Percentiles rank a stretch among this genome's conserved stretches.
These are phyloP conservation scores for Syrphus vitripennis DNA, from an alignment of 2,888 invertebrate genomes.

Conservation along the genomic window DNA sequence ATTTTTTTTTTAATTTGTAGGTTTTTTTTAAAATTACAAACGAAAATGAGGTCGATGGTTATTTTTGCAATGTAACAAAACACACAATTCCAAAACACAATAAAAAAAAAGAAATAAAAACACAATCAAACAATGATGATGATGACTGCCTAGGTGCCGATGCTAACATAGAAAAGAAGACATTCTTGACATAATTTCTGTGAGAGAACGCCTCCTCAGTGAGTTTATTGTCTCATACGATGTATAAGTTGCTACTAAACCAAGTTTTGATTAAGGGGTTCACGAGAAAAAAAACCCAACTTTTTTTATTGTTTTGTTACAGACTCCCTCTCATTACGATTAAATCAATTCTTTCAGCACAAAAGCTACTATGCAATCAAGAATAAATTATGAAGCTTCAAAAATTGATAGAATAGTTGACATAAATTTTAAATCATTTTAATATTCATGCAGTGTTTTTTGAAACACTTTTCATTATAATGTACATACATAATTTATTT, in stretches of 20 bases:
- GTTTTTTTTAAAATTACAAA: background rate
- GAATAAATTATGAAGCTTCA: background rate
- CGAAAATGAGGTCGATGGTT: conserved; percentile 38
- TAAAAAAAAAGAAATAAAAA: background rate
- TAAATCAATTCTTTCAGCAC: background rate
- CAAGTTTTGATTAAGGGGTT: background rate
- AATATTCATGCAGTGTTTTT: too few relatives aligned
- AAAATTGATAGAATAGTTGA: background rate
- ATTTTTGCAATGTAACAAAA: background rate
- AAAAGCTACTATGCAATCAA: background rate
- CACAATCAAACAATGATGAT: background rate
- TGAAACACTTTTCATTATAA: too few relatives aligned
- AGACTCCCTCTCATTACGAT: background rate
- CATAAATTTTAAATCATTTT: too few relatives aligned
- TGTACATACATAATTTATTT: too few relatives aligned
- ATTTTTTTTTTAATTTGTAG: conserved; percentile 7
- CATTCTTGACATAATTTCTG: conserved; percentile 60
- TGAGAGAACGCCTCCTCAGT: conserved; percentile 32
- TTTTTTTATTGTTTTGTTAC: background rate
- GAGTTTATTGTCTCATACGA: background rate
- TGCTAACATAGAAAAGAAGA: conserved; percentile 7
- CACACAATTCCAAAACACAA: background rate
- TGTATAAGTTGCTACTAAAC: background rate
- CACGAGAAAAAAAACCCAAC: background rate
- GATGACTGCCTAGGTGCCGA: background rate